Evolutionary conservation across 2,888 invertebrate species (phyloP), one percentile per base, ranked within the genome.

Genomic region (Marronus borbonicus): DNA sequence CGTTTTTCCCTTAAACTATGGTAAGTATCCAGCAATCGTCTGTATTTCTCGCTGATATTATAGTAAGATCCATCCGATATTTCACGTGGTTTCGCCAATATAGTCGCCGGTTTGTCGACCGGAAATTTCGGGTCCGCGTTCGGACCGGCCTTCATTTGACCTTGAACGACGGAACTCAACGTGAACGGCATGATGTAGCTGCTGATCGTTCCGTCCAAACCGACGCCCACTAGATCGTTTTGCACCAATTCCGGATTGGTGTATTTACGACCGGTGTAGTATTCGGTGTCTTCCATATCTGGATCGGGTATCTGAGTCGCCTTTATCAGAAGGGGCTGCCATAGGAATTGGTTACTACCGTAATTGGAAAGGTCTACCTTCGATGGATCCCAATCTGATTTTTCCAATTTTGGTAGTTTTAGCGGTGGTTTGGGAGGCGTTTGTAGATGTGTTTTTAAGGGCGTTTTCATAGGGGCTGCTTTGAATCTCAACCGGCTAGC

Each of bases 1-100:
- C 86, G 79, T 80, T 86, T 87, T 62, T 83, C 79, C 64, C 85
- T 80, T 36, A 84, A 78, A 20, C 78, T 82, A 72, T 83, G 82
- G 3, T 84, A 85, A 2, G 87, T 85, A 77, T 84, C 81, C 28
- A 84, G 79, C 72, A 88, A 81, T 80, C 84, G 86, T 78, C 83
- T 84, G 76, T 86, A 87, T 70, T 85, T 82, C 62, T 83, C 81
- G 17, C 86, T 84, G 0, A 80, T 79, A n/a, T 39, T 74, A 50
- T 72, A 80, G 24, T 76, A n/a, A n/a, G 78, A 72, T 24, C 39
- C 24, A 12, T 44, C 20, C 7, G 20, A 14, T 5, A 10, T 10
- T 28, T 44, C 44, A 28, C 70, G 55, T 14, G 62, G 17, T 17
- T 62, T 74, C 5, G 24, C 24, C 17, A 58, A 20, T 58, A 60